Conservation (phyloP, 2,113 vertebrate genomes). For the Progne subis region DNA sequence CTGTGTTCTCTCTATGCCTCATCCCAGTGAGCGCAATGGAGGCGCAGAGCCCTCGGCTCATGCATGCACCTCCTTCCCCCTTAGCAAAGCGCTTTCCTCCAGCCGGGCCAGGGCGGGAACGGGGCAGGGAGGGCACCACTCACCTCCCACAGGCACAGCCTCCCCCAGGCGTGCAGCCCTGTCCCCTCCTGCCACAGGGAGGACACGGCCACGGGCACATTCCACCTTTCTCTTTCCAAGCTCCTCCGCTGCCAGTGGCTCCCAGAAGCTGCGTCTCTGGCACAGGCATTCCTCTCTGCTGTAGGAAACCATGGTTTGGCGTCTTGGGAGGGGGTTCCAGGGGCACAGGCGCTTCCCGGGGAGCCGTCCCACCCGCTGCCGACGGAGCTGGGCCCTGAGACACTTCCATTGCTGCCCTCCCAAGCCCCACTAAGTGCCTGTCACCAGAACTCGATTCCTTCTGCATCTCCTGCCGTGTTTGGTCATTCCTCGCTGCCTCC, state of each 20-base stretch:
- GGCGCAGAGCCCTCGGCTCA: not conserved
- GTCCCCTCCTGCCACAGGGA: not conserved
- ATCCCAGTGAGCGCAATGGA: not conserved
- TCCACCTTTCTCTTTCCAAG: not conserved
- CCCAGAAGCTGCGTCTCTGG: not conserved
- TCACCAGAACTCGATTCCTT: constrained; percentile 63
- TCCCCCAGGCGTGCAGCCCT: not conserved
- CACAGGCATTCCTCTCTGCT: not conserved
- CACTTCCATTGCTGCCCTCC: constrained; percentile 39
- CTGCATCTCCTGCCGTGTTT: constrained; percentile 48
- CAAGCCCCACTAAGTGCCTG: constrained; percentile 74
- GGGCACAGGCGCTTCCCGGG: not conserved
- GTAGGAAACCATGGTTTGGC: constrained; percentile 40
- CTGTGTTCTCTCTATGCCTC: constrained; percentile 12
- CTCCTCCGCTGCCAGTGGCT: not conserved
- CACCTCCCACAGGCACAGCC: accelerated
- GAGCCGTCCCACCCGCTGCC: not conserved
- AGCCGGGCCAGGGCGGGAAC: not conserved
- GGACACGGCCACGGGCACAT: not conserved
- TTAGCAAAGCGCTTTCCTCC: not conserved
- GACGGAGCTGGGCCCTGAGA: not conserved
- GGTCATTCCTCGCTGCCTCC: constrained; percentile 50
- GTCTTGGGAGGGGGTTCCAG: not conserved
- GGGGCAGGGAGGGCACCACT: not conserved
- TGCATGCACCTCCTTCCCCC: not conserved